Base-by-base conservation (phyloP, 1,140 invertebrate species). In the Lamellibrachia luymesi region DNA sequence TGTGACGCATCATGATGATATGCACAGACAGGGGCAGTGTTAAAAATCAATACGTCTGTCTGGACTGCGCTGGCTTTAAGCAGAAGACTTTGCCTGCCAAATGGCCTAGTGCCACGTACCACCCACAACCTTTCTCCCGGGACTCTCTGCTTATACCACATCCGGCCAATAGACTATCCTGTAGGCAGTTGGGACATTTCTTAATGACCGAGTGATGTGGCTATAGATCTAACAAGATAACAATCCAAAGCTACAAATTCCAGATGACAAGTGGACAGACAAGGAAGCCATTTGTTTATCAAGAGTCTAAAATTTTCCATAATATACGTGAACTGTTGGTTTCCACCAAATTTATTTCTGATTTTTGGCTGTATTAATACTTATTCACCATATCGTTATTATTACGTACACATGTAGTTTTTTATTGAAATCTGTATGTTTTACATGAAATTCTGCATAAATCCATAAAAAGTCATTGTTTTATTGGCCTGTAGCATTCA, bases 41-140 rank as follows among this genome's bases (percentile, higher is more conserved):
- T 80, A 80, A 80, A 80, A 80, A 80, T 80, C 64, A 80, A 80
- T 80, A 80, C 64, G 13, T 80, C 64, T 80, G 64, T 80, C 64
- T 80, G 64, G 64, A 0, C 64, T 22, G 64, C 13, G 0, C 64
- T 6, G 13, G 13, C 64, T 80, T 8, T 80, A 80, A 6, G 13
- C 64, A 10, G 7, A 80, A 80, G 64, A 8, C 13, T 80, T 8
- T 22, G 13, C 25, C 64, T 80, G 64, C 64, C 64, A 80, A 80
- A 13, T 80, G 64, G 64, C 64, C 2, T 22, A 22, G 8, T 80
- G 64, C 64, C 64, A 17, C 25, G 64, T 80, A 22, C 2, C 13
- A 4, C 64, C 17, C 52, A 6, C 52, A 56, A 38, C 38, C 38
- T 38, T 38, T 38, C 64, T 80, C 64, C 17, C 64, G 38, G 38